phyloP scores from a whole-genome alignment of 2,113 vertebrate genomes.

The Centrocercus urophasianus region DNA sequence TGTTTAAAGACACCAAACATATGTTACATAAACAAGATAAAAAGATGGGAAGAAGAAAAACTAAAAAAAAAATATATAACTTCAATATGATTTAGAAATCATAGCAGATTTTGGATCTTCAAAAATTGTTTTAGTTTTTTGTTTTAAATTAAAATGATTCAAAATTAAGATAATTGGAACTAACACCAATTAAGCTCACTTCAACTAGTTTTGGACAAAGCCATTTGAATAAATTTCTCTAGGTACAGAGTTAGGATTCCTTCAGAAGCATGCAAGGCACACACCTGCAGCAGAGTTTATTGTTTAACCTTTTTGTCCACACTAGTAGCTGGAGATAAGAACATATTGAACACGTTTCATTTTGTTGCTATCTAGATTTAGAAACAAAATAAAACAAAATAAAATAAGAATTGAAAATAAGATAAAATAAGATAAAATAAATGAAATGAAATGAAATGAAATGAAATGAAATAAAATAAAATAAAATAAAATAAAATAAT shows the following conservation, averaged over 20 bases:
- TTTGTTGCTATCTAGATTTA: background rate
- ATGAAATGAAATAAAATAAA: background rate
- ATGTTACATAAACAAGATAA: constrained; percentile 75
- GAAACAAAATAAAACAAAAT: background rate
- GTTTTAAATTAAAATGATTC: background rate
- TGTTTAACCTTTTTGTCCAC: background rate
- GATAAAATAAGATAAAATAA: background rate
- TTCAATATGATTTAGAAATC: constrained; percentile 64
- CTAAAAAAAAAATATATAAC: background rate
- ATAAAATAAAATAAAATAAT: background rate
- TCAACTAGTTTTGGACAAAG: background rate
- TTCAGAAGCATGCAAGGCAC: background rate
- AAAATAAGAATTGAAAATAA: background rate
- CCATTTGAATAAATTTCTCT: background rate
- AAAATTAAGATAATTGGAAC: background rate
- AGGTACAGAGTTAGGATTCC: background rate
- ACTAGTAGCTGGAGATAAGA: background rate
- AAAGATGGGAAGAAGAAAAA: background rate
- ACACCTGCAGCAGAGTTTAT: background rate
- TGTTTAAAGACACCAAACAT: constrained; percentile 81
- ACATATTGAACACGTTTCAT: background rate
- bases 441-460: no score
- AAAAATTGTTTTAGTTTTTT: background rate
- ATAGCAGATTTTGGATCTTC: constrained; percentile 43
- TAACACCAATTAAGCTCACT: background rate